Base-by-base conservation (phyloP, 2,888 invertebrate species). In the Thymelicus acteon region DNA sequence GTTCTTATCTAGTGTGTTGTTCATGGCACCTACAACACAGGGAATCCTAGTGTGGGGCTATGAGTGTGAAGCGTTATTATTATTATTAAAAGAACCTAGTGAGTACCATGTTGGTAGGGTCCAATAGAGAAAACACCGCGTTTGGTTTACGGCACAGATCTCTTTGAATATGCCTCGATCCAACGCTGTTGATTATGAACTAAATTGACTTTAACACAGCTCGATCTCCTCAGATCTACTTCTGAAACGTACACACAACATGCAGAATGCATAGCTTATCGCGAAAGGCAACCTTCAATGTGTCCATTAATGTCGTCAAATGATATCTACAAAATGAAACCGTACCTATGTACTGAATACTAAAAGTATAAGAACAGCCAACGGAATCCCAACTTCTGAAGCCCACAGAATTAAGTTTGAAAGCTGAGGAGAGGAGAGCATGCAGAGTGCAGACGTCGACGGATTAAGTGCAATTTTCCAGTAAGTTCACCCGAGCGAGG, bases 391-490 rank as follows among this genome's bases (percentile, higher is more conserved):
- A 64, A 61, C 44, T 47, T 58, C 39, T 39, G 39, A 37, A 37
- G 37, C 7, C 15, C 40, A 40, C 19, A 13, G 64, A 70, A 40
- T 65, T 71, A 44, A 47, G 52, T 52, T 71, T 52, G 48, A 60
- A 60, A 65, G 65, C 52, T 60, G 60, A 60, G 37, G 58, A 58
- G 40, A 44, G 52, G 8, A 54, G 54, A 54, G 54, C 54, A 54
- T 12, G 24, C 54, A 24, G 19, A 54, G 54, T 19, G 54, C 40
- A 65, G 65, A 71, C 65, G 71, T 52, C 79, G 80, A 74, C 75
- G 83, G 84, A 85, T 87, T 82, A 84, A 88, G 87, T 84, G 88
- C 88, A 91, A 90, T 90, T 90, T 90, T 85, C 84, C 85, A 83
- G 82, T 79, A 82, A 83, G 80, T 81, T 80, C 84, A 79, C 78